These are phyloP conservation scores for Molossus alvarezi DNA, from an alignment of 2,797 vertebrate species.

Conservation along the genomic window DNA sequence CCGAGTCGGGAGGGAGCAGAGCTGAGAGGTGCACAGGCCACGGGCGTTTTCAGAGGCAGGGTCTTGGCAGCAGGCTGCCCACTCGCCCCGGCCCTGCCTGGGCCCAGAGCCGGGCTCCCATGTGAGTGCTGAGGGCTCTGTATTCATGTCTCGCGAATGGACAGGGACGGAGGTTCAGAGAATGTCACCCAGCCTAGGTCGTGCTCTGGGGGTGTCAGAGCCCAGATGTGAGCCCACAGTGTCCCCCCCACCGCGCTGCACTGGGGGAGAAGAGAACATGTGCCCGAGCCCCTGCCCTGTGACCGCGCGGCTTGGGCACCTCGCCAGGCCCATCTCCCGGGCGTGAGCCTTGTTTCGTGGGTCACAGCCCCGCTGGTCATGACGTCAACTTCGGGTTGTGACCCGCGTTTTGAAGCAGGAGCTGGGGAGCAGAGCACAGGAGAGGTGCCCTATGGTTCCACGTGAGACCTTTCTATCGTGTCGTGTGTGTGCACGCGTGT, in stretches of 20 bases:
- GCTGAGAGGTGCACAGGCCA: rapidly evolving
- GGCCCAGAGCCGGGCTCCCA: not conserved
- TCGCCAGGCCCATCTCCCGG: rapidly evolving
- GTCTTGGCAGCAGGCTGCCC: not conserved
- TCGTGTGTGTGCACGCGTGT: no score
- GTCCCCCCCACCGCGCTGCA: not conserved
- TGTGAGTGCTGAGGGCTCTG: rapidly evolving
- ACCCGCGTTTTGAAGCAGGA: not conserved
- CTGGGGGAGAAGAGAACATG: rapidly evolving
- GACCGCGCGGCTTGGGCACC: no score
- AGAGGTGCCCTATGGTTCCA: not conserved
- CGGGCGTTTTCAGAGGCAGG: not conserved
- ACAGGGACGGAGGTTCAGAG: not conserved
- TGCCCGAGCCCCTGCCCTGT: not conserved
- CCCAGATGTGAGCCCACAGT: not conserved
- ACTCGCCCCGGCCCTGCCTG: not conserved
- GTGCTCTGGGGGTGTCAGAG: rapidly evolving
- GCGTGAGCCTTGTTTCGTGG: not conserved
- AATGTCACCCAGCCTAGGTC: not conserved
- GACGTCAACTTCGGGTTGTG: not conserved
- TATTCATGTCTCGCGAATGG: not conserved
- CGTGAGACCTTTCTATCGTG: no score
- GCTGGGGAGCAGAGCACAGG: not conserved
- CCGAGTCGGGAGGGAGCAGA: rapidly evolving
- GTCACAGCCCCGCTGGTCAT: not conserved